Evolutionary conservation across 2,888 invertebrate genomes (phyloP).

Genomic region (Phoenoteleia sp.): DNA sequence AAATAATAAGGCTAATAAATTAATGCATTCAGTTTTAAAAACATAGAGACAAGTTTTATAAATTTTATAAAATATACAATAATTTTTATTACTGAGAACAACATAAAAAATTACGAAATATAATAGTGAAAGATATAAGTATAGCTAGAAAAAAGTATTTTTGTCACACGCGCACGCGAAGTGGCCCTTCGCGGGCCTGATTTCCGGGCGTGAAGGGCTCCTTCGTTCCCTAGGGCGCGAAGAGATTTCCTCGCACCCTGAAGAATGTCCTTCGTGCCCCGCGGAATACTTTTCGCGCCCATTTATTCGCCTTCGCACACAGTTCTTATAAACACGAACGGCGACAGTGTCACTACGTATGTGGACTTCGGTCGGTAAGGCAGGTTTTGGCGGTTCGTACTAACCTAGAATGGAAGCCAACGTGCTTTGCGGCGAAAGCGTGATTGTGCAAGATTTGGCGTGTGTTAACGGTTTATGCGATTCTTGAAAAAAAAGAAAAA

Average conservation of each 20-base stretch:
- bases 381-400: not conserved
- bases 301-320: not conserved
- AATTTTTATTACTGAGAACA: too few species aligned
- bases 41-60: too few species aligned
- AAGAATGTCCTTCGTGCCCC: not conserved
- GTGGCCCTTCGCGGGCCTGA: not conserved
- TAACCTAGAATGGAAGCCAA: not conserved
- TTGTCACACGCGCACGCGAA: too few species aligned
- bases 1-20: too few species aligned
- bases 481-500: not conserved
- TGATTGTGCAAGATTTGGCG: not conserved
- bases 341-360: not conserved
- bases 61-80: too few species aligned
- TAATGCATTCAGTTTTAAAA: too few species aligned
- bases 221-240: constrained; percentile 5
- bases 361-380: not conserved
- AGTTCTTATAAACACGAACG: not conserved
- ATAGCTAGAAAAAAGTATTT: too few species aligned
- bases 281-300: not conserved
- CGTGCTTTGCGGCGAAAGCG: not conserved
- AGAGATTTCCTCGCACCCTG: constrained; percentile 12
- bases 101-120: too few species aligned
- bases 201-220: not conserved
- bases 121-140: too few species aligned
- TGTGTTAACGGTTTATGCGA: not conserved